Base-by-base conservation (phyloP, 1,140 invertebrate genomes). In the Bactericera cockerelli region DNA sequence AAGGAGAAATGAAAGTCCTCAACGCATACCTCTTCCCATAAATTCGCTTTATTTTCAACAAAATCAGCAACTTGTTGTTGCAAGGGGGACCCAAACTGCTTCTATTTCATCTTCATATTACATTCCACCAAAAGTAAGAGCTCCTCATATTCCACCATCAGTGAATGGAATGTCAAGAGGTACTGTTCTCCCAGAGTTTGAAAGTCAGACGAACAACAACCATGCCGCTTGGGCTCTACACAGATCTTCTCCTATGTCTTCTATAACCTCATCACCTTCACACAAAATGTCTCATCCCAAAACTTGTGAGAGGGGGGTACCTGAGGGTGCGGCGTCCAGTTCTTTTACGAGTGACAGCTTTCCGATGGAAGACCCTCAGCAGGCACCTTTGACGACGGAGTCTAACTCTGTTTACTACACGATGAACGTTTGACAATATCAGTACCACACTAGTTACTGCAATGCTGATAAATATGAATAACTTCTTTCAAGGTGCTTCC, bases 341-440 rank as follows among this genome's bases (percentile, higher is more conserved):
- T 49, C 73, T 53, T 21, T 63, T 56, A 36, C 22, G 26, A 39
- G 19, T 61, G 56, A 24, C 26, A 19, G 59, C 26, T 33, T 53
- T 21, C 59, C 60, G 19, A 57, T 55, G 21, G 19, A 55, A 55
- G 33, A 33, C 57, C 54, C 61, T 16, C 26, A 56, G 19, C 26
- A 56, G 19, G 1, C 65, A 67, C 24, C 67, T 64, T 0, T 66
- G 55, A 59, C 64, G 59, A 61, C 68, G 58, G 62, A 65, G 16
- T 67, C 67, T 61, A 67, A 69, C 39, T 69, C 71, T 13, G 70
- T 74, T 11, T 74, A 72, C 60, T 74, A 74, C 63, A 70, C 73
- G 24, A 74, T 74, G 73, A 74, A 74, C 59, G 72, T 74, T 68
- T 74, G 73, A 74, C 72, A 67, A 25, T 60, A 26, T 39, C 49